A percentile compares a stretch with the other conserved stretches of the same genome.
phyloP scores from a whole-genome alignment of 2,888 invertebrate species.

The Hetaerina titia region DNA sequence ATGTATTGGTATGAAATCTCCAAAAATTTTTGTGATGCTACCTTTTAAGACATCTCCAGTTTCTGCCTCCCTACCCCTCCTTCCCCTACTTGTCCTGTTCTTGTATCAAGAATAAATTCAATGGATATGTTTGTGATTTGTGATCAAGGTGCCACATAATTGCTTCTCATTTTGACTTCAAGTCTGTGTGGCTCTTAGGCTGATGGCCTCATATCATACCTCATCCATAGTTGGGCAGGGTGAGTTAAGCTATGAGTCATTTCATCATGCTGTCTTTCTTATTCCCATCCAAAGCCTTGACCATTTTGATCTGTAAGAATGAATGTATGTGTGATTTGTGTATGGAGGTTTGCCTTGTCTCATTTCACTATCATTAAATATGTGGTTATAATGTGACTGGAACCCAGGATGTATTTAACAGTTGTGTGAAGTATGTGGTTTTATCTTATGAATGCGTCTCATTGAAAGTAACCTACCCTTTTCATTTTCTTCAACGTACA shows the following conservation, averaged over 20 bases:
- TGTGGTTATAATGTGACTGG: constrained; percentile 14
- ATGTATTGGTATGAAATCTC: constrained; percentile 55
- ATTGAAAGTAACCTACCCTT: not conserved
- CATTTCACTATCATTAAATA: constrained; percentile 38
- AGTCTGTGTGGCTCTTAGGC: constrained; percentile 46
- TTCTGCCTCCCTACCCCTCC: constrained; percentile 14
- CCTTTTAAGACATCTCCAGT: constrained; percentile 47
- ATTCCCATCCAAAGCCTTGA: constrained; percentile 61
- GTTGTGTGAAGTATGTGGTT: constrained; percentile 49
- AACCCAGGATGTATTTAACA: constrained; percentile 40
- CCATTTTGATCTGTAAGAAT: constrained; percentile 46
- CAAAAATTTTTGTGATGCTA: constrained; percentile 50
- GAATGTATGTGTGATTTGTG: constrained; percentile 46
- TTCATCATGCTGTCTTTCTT: constrained; percentile 53
- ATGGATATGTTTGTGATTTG: constrained; percentile 58
- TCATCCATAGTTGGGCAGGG: constrained; percentile 46
- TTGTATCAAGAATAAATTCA: constrained; percentile 66
- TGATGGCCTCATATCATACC: constrained; percentile 54
- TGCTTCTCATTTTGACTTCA: constrained; percentile 44
- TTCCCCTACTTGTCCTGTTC: constrained; percentile 62
- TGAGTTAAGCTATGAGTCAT: constrained; percentile 52
- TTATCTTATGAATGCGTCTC: constrained; percentile 54
- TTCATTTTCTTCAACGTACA: not conserved
- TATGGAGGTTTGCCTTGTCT: constrained; percentile 37
- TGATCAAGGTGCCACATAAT: constrained; percentile 38